phyloP scores from a whole-genome alignment of 2,113 vertebrate genomes.

The Macrotus californicus region DNA sequence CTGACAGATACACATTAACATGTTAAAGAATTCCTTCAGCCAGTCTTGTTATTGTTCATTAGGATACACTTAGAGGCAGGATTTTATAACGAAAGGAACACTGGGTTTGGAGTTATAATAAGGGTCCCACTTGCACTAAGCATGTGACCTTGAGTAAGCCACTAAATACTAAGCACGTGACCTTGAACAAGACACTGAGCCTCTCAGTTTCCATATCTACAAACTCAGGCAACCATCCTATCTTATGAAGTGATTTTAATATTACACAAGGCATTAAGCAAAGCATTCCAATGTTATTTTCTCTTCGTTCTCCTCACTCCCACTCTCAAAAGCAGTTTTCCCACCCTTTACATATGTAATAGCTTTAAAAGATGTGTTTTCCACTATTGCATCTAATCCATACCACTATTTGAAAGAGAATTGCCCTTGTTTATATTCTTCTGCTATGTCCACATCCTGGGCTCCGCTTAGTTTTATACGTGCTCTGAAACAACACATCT shows the following conservation, averaged over 20 bases:
- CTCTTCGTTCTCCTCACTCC: neutral
- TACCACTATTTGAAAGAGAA: neutral
- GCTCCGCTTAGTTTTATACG: neutral
- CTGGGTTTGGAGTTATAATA: neutral
- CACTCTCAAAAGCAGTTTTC: neutral
- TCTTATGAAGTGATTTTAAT: neutral
- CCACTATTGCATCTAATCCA: neutral
- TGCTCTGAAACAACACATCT: neutral
- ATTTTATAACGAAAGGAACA: neutral
- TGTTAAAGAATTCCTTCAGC: neutral
- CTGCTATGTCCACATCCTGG: neutral
- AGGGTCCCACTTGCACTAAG: neutral
- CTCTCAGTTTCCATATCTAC: neutral
- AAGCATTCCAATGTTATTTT: neutral
- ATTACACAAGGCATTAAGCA: neutral
- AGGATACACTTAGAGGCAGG: neutral
- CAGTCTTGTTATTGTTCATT: neutral
- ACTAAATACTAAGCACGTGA: neutral
- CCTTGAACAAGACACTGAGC: neutral
- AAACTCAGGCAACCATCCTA: neutral
- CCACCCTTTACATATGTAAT: neutral
- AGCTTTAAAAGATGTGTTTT: conserved; percentile 5
- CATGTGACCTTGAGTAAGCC: neutral
- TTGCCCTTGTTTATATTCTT: neutral
- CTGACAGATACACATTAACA: neutral